Evolutionary conservation across 2,797 vertebrate genomes (phyloP).

Genomic region (Macrochelys suwanniensis): DNA sequence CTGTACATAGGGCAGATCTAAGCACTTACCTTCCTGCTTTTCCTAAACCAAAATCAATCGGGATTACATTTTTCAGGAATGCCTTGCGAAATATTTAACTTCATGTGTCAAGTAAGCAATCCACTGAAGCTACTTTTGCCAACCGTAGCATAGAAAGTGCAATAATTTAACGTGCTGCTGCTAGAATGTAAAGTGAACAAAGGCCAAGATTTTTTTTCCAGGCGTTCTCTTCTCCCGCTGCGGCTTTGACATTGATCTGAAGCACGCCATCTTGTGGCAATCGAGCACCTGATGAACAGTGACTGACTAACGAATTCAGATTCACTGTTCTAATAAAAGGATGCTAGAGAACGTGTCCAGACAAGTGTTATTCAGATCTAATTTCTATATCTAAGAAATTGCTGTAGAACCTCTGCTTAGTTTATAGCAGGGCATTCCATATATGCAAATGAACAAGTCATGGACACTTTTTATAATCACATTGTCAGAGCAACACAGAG

Average conservation of each 20-base stretch:
- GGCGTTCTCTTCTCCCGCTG: constrained; percentile 78
- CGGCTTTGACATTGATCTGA: constrained; percentile 99
- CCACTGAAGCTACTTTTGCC: neutral
- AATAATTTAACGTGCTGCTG: constrained; percentile 80
- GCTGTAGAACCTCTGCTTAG: constrained; percentile 68
- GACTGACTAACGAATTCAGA: neutral
- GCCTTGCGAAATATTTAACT: neutral
- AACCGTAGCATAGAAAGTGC: constrained; percentile 69
- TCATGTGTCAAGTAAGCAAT: neutral
- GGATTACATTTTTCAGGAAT: constrained; percentile 15
- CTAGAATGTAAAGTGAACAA: constrained; percentile 84
- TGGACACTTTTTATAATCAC: constrained; percentile 93
- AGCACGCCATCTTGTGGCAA: constrained; percentile 94
- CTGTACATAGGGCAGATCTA: constrained; percentile 24
- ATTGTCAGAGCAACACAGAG: constrained; percentile 94
- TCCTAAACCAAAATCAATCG: constrained; percentile 58
- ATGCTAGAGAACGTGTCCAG: constrained; percentile 58
- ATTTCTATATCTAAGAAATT: constrained; percentile 76
- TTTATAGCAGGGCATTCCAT: constrained; percentile 91
- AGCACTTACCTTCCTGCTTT: constrained; percentile 80
- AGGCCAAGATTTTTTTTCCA: constrained; percentile 80
- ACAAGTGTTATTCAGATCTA: constrained; percentile 73
- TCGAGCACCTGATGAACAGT: constrained; percentile 23
- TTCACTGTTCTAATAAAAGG: constrained; percentile 19
- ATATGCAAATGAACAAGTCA: constrained; percentile 91